Base-by-base conservation (phyloP, 2,797 vertebrate species). In the Etheostoma perlongum region DNA sequence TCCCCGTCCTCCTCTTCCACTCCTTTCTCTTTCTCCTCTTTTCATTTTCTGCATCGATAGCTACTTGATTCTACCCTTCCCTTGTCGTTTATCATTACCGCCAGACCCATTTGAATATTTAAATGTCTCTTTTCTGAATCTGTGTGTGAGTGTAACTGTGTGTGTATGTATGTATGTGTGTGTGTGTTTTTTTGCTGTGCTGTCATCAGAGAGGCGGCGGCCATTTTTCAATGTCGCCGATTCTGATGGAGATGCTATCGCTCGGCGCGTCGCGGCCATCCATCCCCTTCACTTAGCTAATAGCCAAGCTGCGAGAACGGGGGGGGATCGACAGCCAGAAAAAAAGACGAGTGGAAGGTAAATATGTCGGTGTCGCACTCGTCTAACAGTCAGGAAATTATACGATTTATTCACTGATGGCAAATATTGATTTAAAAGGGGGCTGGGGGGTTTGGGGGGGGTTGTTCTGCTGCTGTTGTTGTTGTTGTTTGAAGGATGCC, bases 31-130 rank as follows among this genome's bases (percentile, higher is more conserved):
- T 87, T 81, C 87, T 85, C 88, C 87, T 92, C 89, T 93, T 94
- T 95, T 95, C 93, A 95, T 95, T 95, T 95, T 95, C 94, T 95
- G 95, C 95, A 94, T 94, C 93, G 88, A 95, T 95, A 94, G 92
- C 92, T 93, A 91, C 93, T 95, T 95, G 94, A 95, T 95, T 95
- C 93, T 92, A 89, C 92, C 93, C 93, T 93, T 93, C 91, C 86
- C 87, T 93, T 94, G 94, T 95, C 94, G 93, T 95, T 95, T 94
- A 95, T 95, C 95, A 95, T 95, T 95, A 95, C 90, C 65, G 82
- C 88, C 83, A 66, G 68, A 79, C 67, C 82, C 87, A 95, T 95
- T 94, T 95, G 93, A 95, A 95, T 95, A 95, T 95, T 95, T 94
- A 95, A 95, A 95, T 94, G 91, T 85, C 84, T 90, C 73, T 79